Base-by-base conservation (phyloP, 2,888 invertebrate species). In the Drosophila demipolita region DNA sequence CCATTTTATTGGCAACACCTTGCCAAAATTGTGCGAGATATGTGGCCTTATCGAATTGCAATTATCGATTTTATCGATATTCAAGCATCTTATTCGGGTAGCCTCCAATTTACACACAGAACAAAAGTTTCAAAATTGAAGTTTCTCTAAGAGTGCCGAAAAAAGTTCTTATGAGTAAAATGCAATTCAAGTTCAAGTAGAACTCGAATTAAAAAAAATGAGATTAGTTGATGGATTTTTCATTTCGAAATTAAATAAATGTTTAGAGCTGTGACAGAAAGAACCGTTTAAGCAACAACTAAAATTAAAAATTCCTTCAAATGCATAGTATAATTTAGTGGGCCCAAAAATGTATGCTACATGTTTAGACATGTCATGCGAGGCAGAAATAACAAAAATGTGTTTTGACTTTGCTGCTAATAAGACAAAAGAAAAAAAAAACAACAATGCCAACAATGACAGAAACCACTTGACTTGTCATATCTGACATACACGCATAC, bases 381-480 rank as follows among this genome's bases (percentile, higher is more conserved):
- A 8, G 40, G 12, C 33, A 17, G 26, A 5, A 40, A 5, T 26
- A 23, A 42, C 52, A 68, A 68, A 57, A 50, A 36, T 42, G 15
- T 50, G 42, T 52, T 50, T 40, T 29, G 49, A 38, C 49, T 60
- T 50, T 20, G 52, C 52, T 52, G 66, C 66, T 66, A 61, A 57
- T 57, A 75, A 73, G 55, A 61, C 49, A 60, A 50, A 54, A 33
- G 48, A 38, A 20, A 60, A 55, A 62, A 72, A 62, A 35, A 64
- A 73, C 57, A 70, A 75, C 68, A 74, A 59, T 62, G 70, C 79
- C 61, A 73, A 73, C 72, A 70, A 76, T 58, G 80, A 64, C 66
- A 63, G 60, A 82, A 81, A 78, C 71, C 89, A 90, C 90, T 88
- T 90, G 89, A 90, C 90, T 87, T 83, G 86, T 90, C 83, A 89